Conservation (phyloP, 2,888 invertebrate species). For the Himalopsyche tibetana region DNA sequence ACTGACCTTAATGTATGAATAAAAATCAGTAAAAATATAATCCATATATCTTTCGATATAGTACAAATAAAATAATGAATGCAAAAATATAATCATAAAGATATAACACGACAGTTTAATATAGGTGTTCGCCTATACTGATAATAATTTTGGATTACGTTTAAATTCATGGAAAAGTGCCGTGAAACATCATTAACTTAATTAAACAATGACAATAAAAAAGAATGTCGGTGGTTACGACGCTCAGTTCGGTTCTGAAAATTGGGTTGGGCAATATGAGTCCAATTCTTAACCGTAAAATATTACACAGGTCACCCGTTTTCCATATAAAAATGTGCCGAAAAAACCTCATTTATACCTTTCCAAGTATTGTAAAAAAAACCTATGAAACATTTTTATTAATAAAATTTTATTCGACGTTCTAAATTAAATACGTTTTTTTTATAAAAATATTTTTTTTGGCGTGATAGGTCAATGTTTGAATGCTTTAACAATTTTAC, state of each 20-base stretch:
- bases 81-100: too few relatives aligned
- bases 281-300: constrained; percentile 42
- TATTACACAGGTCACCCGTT: constrained; percentile 1
- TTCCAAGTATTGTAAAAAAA: not conserved
- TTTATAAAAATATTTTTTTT: too few relatives aligned
- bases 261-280: constrained; percentile 31
- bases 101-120: not conserved
- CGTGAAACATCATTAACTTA: constrained; percentile 59
- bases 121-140: not conserved
- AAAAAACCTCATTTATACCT: not conserved
- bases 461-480: too few relatives aligned
- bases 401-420: too few relatives aligned
- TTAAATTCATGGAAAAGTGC: constrained; percentile 55
- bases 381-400: not conserved
- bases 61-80: too few relatives aligned
- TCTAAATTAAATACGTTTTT: not conserved
- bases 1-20: too few relatives aligned
- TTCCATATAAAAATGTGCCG: constrained; percentile 1
- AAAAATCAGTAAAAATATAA: too few relatives aligned
- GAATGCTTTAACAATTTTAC: too few relatives aligned
- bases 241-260: constrained; percentile 38
- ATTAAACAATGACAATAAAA: constrained; percentile 64
- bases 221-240: constrained; percentile 52
- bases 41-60: too few relatives aligned
- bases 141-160: constrained; percentile 7